Conservation (phyloP, 2,888 invertebrate species). For the Odontomyia ornata region DNA sequence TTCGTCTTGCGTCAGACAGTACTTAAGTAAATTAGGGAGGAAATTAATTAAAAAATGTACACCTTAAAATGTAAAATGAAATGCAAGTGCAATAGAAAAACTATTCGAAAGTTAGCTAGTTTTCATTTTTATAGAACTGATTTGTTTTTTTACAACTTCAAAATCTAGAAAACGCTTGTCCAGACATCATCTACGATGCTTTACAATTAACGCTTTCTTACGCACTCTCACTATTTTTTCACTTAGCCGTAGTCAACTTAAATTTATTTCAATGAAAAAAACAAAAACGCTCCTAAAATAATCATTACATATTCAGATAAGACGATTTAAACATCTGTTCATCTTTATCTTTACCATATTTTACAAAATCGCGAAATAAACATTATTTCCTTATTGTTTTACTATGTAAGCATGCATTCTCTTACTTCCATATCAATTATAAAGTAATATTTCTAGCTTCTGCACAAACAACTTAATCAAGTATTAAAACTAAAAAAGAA, state of each 20-base stretch:
- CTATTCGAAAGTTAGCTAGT: slow-evolving; percentile 11
- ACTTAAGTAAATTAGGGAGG: slow-evolving; percentile 34
- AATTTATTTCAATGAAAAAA: not conserved
- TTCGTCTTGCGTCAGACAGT: slow-evolving; percentile 1
- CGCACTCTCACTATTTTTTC: slow-evolving; percentile 22
- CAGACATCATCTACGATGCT: not conserved
- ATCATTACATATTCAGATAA: not conserved
- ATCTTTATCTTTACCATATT: not conserved
- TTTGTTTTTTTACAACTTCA: slow-evolving; percentile 29
- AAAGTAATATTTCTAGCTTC: slow-evolving; percentile 27
- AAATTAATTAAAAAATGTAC: slow-evolving; percentile 32
- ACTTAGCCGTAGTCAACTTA: slow-evolving; percentile 28
- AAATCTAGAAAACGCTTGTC: slow-evolving; percentile 7
- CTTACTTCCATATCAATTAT: not conserved
- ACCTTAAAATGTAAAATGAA: slow-evolving; percentile 36
- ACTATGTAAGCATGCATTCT: slow-evolving; percentile 19
- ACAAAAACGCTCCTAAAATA: slow-evolving; percentile 8
- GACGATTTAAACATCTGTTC: not conserved
- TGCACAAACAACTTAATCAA: slow-evolving; percentile 6
- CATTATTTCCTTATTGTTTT: slow-evolving; percentile 3
- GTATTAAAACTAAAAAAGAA: slow-evolving; percentile 18
- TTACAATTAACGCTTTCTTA: not conserved
- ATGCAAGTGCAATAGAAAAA: slow-evolving; percentile 41
- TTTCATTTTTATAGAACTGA: slow-evolving; percentile 2
- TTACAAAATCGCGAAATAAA: not conserved